Evolutionary conservation across 2,888 invertebrate species (phyloP), one percentile per base, ranked within the genome.

Genomic region (Brachyptera putata): DNA sequence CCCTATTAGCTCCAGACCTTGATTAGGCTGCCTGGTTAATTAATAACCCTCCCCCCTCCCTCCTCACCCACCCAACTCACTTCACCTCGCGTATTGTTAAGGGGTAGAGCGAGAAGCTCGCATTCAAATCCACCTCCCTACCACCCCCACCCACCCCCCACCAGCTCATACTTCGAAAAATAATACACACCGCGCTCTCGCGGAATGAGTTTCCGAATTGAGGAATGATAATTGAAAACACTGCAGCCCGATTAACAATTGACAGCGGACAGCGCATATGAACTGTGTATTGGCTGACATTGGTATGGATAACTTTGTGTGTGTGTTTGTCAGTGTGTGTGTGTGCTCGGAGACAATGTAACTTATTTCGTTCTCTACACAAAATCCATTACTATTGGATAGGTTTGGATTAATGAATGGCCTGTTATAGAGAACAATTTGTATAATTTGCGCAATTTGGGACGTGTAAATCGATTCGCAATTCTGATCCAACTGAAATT

Each of bases 1-100:
- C 30, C 50, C 50, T 50, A 50, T 50, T 50, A 50, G 50, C 50
- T 26, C 22, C 36, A 53, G 53, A 53, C 53, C 53, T 53, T 53
- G 53, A 53, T 53, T 53, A 53, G 53, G 34, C 53, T 53, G 36
- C 22, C 16, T 53, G 53, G 53, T 53, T 53, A 53, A 53, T 53
- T 53, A 53, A 53, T 53, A 50, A 50, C 50, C 53, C 53, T 53
- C 53, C 21, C 13, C 36, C 53, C 36, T 53, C 18, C 34, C 1
- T 53, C 53, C 50, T 3, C 14, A 14, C 18, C 48, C 25, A 5
- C 25, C 18, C 43, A 9, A 3, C 43, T 21, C 24, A 5, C 48
- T 16, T 21, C 24, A 13, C 53, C 53, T 16, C 50, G 24, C 46
- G 13, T 21, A 50, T 53, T 53, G 53, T 53, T 34, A 22, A 18